Conservation (phyloP, 2,113 vertebrate genomes). For the Aviceda subcristata region DNA sequence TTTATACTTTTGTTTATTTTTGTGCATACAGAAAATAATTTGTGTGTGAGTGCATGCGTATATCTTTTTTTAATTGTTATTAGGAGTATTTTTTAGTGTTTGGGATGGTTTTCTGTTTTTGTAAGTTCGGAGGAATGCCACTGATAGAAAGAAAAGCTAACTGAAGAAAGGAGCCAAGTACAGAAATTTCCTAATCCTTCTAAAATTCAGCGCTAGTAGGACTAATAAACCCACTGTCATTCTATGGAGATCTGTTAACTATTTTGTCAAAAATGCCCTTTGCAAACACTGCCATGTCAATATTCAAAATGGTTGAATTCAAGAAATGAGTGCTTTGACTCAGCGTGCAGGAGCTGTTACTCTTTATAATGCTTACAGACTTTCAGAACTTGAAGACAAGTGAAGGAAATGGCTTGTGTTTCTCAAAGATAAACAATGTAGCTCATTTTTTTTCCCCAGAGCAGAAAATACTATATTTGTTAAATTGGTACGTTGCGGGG, state of each 20-base stretch:
- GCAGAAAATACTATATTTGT: neutral
- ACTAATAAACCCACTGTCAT: neutral
- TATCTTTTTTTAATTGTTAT: neutral
- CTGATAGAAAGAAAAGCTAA: neutral
- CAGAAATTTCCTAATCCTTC: neutral
- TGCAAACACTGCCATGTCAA: neutral
- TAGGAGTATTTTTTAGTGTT: neutral
- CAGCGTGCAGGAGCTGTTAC: neutral
- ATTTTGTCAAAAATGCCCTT: neutral
- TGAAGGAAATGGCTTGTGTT: neutral
- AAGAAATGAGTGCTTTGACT: neutral
- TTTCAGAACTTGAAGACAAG: neutral
- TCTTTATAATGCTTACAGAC: neutral
- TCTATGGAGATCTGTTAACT: neutral
- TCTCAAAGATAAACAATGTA: neutral
- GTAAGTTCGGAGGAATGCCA: neutral
- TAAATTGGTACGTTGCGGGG: neutral
- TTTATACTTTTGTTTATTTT: conserved; percentile 1
- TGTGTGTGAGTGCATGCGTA: neutral
- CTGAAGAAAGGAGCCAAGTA: neutral
- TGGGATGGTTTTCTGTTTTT: neutral
- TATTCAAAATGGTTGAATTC: neutral
- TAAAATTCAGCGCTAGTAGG: neutral
- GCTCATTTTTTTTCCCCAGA: neutral
- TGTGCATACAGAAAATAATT: neutral